Base-by-base conservation (phyloP, 2,888 invertebrate species). In the Tenthredo livida region DNA sequence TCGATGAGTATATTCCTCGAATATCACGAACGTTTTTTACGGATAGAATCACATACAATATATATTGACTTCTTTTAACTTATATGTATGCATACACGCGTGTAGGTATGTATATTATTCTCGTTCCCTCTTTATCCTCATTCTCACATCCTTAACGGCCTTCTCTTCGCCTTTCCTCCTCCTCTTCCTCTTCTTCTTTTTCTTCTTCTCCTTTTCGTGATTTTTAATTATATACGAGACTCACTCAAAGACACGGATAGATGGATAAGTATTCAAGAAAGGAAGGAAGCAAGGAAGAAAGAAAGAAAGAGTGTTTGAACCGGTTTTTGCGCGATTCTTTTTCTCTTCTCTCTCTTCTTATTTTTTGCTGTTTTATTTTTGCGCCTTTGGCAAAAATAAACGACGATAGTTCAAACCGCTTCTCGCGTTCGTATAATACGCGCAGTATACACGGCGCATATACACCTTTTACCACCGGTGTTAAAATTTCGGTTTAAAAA, bases 321-420 rank as follows among this genome's bases (percentile, higher is more conserved):
- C 80, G 61, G 80, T 61, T 80, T 40, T 58, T 40, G n/a, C 33
- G 78, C 77, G 77, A 37, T 58, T 37, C 50, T 58, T 77, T 29
- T 12, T 61, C 15, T 21, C 25, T 25, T 61, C 25, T 21, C 12
- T 61, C 10, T 21, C 10, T 61, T 61, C 10, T 25, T 12, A 9
- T n/a, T 58, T 40, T 10, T 43, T 2, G 2, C 40, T 43, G 40
- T 61, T 25, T 25, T 1, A 2, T 21, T 61, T 25, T 12, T 10
- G 12, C 17, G 10, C 33, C 33, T 58, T 78, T 17, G 58, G 47
- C 54, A 15, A 78, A 78, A 78, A 78, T 78, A 78, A 54, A 78
- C 78, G 33, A n/a, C 61, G 61, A 61, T 25, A 21, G 61, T 25
- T 12, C 12, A 61, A 21, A 29, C 21, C 61, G 61, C 10, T 54